These are phyloP conservation scores for Criorhina ranunculi DNA, from an alignment of 2,888 invertebrate species.

Conservation along the genomic window DNA sequence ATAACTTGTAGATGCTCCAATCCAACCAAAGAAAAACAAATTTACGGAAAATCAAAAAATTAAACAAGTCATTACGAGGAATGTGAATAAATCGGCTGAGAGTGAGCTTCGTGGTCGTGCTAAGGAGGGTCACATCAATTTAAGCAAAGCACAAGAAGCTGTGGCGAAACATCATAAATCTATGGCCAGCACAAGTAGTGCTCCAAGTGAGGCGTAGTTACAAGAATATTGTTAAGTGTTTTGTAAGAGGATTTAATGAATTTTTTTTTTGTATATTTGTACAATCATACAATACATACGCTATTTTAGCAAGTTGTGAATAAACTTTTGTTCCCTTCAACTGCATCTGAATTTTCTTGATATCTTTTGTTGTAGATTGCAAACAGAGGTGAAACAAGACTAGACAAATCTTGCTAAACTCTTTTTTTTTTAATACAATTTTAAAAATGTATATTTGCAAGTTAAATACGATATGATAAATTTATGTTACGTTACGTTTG, in stretches of 20 bases:
- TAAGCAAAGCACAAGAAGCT: slow-evolving; percentile 86
- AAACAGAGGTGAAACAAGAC: too few relatives aligned
- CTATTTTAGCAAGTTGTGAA: too few relatives aligned
- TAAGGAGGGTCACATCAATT: slow-evolving; percentile 83
- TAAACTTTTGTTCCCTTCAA: too few relatives aligned
- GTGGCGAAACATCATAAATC: slow-evolving; percentile 83
- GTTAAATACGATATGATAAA: too few relatives aligned
- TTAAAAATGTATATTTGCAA: too few relatives aligned
- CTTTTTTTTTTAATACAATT: too few relatives aligned
- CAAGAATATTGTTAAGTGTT: background rate
- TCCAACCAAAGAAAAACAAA: slow-evolving; percentile 87
- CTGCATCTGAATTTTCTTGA: too few relatives aligned
- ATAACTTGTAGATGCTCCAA: slow-evolving; percentile 86
- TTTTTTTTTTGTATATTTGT: too few relatives aligned
- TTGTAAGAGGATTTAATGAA: background rate
- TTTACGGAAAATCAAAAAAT: slow-evolving; percentile 87
- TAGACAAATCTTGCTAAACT: too few relatives aligned
- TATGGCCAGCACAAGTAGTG: slow-evolving; percentile 46
- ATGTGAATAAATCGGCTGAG: slow-evolving; percentile 87
- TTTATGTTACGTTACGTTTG: too few relatives aligned
- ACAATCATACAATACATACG: too few relatives aligned
- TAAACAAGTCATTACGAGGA: slow-evolving; percentile 87
- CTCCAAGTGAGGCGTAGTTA: slow-evolving; percentile 44
- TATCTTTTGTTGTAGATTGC: too few relatives aligned
- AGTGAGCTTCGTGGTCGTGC: slow-evolving; percentile 87